Percentiles rank a stretch among this genome's conserved stretches.
These are phyloP conservation scores for Vidua macroura DNA, from an alignment of 2,113 vertebrate species.

Conservation along the genomic window DNA sequence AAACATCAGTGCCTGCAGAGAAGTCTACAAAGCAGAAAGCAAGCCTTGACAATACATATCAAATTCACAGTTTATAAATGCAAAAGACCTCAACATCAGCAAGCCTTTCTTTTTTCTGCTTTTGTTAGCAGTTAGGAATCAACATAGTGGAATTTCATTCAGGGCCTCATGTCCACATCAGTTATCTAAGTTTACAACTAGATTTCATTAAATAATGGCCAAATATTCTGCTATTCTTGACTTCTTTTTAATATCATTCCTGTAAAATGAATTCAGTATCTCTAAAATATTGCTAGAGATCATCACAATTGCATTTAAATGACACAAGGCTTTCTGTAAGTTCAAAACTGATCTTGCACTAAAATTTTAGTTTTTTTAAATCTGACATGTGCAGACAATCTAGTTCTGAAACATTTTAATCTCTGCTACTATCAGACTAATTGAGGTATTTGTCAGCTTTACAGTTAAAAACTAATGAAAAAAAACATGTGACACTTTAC, in stretches of 20 bases:
- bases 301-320: not conserved
- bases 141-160: not conserved
- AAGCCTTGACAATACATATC: not conserved
- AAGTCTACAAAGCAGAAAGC: not conserved
- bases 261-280: not conserved
- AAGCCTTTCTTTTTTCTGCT: not conserved
- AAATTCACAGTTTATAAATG: not conserved
- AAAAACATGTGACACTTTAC: conserved; percentile 54
- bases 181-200: not conserved
- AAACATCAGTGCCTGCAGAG: not conserved
- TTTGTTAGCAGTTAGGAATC: not conserved
- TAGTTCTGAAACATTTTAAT: not conserved
- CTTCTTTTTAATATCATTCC: not conserved
- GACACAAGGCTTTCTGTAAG: not conserved
- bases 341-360: not conserved
- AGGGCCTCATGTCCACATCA: not conserved
- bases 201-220: not conserved
- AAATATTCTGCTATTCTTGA: not conserved
- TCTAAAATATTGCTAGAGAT: not conserved
- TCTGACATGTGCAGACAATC: not conserved
- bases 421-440: not conserved
- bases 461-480: not conserved
- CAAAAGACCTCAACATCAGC: not conserved
- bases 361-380: not conserved
- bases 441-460: not conserved